Conservation (phyloP, 2,113 vertebrate genomes). For the Oryctolagus cuniculus region mOryCun1.1 NC_091438.1:131021501-131022000, state of each 20-base stretch:
- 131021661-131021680: slow-evolving; percentile 71
- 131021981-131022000: slow-evolving; percentile 68
- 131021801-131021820: slow-evolving; percentile 82
- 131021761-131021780: slow-evolving; percentile 83
- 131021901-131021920: slow-evolving; percentile 76
- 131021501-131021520: slow-evolving; percentile 22
- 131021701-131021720: slow-evolving; percentile 80
- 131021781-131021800: slow-evolving; percentile 81
- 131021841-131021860: slow-evolving; percentile 83
- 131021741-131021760: slow-evolving; percentile 72
- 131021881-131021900: slow-evolving; percentile 84
- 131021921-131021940: slow-evolving; percentile 73
- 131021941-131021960: slow-evolving; percentile 63
- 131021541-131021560: slow-evolving; percentile 65
- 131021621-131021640: slow-evolving; percentile 71
- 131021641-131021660: slow-evolving; percentile 81
- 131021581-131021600: slow-evolving; percentile 57
- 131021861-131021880: slow-evolving; percentile 76
- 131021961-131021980: slow-evolving; percentile 75
- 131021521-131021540: slow-evolving; percentile 59
- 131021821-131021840: slow-evolving; percentile 79
- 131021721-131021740: slow-evolving; percentile 69
- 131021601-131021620: slow-evolving; percentile 52
- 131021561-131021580: slow-evolving; percentile 58
- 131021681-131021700: slow-evolving; percentile 67